These are phyloP conservation scores for Aphodius granarius DNA, from an alignment of 2,888 invertebrate genomes.

Conservation along the genomic window DNA sequence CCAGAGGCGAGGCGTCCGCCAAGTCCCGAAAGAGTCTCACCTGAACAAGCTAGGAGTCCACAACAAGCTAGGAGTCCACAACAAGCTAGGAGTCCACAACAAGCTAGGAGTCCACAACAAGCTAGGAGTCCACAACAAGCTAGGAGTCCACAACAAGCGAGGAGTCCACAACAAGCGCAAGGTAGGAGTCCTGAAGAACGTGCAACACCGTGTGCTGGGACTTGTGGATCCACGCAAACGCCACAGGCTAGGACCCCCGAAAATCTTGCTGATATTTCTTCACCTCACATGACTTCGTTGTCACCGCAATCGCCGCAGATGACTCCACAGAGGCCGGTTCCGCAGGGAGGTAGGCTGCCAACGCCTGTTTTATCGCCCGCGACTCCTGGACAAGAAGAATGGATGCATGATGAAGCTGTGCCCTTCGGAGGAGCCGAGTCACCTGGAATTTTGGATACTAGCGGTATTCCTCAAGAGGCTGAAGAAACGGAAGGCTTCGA, in stretches of 20 bases:
- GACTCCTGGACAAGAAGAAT: not conserved
- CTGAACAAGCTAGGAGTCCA: not conserved
- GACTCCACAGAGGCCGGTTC: not conserved
- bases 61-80: not conserved
- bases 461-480: slow-evolving; percentile 27
- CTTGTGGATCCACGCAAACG: not conserved
- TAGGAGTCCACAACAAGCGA: not conserved
- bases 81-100: not conserved
- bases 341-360: not conserved
- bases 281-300: slow-evolving; percentile 4
- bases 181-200: too few relatives aligned
- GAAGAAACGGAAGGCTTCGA: slow-evolving; percentile 24
- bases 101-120: not conserved
- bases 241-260: not conserved
- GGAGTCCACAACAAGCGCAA: not conserved
- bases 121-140: not conserved
- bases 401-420: slow-evolving; percentile 13
- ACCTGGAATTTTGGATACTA: slow-evolving; percentile 27
- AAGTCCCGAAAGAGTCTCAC: slow-evolving; percentile 9
- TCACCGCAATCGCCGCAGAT: not conserved
- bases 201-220: not conserved
- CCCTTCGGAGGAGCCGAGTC: slow-evolving; percentile 22
- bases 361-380: slow-evolving; percentile 8
- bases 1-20: not conserved
- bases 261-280: not conserved